These are phyloP conservation scores for Dicrostonyx torquatus DNA, from an alignment of 2,797 vertebrate genomes.

Conservation along the genomic window DNA sequence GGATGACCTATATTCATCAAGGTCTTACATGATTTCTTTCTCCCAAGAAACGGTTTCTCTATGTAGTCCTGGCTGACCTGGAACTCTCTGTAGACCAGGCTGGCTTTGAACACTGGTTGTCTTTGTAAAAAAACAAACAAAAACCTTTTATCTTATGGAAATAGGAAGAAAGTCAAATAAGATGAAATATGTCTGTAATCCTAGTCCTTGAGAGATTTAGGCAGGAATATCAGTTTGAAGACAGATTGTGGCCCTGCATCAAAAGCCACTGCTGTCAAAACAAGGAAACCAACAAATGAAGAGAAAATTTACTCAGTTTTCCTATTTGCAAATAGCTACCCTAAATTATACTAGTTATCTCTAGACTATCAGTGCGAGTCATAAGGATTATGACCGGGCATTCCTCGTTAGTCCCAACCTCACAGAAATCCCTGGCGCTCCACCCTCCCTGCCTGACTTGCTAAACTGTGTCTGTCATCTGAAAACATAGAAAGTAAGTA, in stretches of 20 bases:
- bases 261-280: not conserved
- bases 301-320: not conserved
- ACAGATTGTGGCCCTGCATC: not conserved
- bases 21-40: not conserved
- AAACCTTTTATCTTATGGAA: not conserved
- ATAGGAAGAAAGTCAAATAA: not conserved
- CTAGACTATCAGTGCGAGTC: no score
- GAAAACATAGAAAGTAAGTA: constrained; percentile 52
- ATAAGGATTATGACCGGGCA: not conserved
- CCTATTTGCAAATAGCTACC: not conserved
- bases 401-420: not conserved
- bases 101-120: not conserved
- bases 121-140: not conserved
- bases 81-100: not conserved
- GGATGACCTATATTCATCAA: not conserved
- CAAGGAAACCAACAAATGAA: not conserved
- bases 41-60: not conserved
- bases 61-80: not conserved
- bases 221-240: not conserved
- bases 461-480: not conserved
- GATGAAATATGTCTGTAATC: not conserved
- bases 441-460: no score
- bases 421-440: not conserved
- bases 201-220: not conserved
- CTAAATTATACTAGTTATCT: constrained; percentile 14